These are phyloP conservation scores for Talpa occidentalis DNA, from an alignment of 2,113 vertebrate genomes.

Conservation along the genomic window DNA sequence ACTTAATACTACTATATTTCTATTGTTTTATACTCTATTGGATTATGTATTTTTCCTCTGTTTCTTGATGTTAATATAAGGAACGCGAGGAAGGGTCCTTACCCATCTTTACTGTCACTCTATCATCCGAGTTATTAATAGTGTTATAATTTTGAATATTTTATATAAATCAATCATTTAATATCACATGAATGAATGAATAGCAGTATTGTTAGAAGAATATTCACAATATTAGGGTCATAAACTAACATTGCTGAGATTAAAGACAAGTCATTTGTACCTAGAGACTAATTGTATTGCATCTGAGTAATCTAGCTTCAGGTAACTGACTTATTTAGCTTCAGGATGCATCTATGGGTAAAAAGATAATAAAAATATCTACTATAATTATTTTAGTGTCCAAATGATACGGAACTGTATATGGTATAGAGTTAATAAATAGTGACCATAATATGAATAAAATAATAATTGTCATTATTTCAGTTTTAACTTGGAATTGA, in stretches of 20 bases:
- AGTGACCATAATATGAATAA: neutral
- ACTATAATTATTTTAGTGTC: neutral
- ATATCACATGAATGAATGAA: neutral
- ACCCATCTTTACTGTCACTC: neutral
- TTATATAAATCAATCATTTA: neutral
- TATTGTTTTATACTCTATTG: neutral
- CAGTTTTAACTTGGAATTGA: neutral
- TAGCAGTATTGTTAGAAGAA: neutral
- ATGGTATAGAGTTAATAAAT: neutral
- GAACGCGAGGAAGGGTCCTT: neutral
- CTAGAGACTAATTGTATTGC: neutral
- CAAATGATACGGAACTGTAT: neutral
- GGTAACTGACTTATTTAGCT: neutral
- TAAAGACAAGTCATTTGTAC: neutral
- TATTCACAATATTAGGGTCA: neutral
- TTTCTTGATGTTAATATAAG: neutral
- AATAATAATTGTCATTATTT: neutral
- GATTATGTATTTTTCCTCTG: neutral
- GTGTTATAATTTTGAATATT: neutral
- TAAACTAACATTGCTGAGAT: neutral
- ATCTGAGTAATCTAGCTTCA: neutral
- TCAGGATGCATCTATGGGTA: neutral
- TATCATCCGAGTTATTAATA: neutral
- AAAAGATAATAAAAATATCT: neutral
- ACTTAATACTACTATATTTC: neutral